A percentile compares a stretch with the other conserved stretches of the same genome.
Evolutionary conservation across 2,888 invertebrate genomes (phyloP).

Genomic region (Tenthredo notha): DNA sequence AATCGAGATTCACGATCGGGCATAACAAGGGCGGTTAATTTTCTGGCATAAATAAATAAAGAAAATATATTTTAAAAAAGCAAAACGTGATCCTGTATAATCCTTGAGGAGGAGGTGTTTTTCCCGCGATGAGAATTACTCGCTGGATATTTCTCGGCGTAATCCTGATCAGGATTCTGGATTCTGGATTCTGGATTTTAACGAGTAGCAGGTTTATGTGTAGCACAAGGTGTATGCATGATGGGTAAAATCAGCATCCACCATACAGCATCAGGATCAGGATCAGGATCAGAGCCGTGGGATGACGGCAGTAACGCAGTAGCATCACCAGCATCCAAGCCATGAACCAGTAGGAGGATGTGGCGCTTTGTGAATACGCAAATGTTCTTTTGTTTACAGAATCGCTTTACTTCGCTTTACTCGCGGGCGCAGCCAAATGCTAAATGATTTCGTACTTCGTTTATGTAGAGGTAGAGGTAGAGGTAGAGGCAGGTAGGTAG

Average conservation of each 20-base stretch:
- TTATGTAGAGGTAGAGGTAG: slow-evolving; percentile 58
- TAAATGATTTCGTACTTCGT: slow-evolving; percentile 69
- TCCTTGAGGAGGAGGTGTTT: slow-evolving; percentile 57
- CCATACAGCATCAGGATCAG: background rate
- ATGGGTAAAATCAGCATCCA: slow-evolving; percentile 10
- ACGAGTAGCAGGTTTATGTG: background rate
- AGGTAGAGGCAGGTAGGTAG: slow-evolving; percentile 1
- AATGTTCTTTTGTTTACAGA: slow-evolving; percentile 66
- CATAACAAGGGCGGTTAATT: background rate
- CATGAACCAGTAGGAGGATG: slow-evolving; percentile 58
- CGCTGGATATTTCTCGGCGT: slow-evolving; percentile 65
- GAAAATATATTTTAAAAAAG: slow-evolving; percentile 50
- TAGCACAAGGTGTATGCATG: background rate
- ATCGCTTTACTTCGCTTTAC: slow-evolving; percentile 59
- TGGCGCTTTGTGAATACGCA: slow-evolving; percentile 66
- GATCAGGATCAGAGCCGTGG: background rate
- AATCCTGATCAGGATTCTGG: slow-evolving; percentile 72
- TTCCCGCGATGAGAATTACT: background rate
- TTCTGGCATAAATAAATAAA: slow-evolving; percentile 47
- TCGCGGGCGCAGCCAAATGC: slow-evolving; percentile 67
- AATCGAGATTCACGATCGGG: background rate
- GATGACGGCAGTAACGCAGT: background rate
- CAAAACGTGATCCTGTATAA: slow-evolving; percentile 54
- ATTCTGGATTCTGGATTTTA: slow-evolving; percentile 59
- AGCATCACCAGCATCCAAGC: background rate